Percentiles rank a stretch among this genome's conserved stretches.
Evolutionary conservation across 35 echinoderm and acorn worm genomes (phyloP).

Genomic region (Strongylocentrotus purpuratus): DNA sequence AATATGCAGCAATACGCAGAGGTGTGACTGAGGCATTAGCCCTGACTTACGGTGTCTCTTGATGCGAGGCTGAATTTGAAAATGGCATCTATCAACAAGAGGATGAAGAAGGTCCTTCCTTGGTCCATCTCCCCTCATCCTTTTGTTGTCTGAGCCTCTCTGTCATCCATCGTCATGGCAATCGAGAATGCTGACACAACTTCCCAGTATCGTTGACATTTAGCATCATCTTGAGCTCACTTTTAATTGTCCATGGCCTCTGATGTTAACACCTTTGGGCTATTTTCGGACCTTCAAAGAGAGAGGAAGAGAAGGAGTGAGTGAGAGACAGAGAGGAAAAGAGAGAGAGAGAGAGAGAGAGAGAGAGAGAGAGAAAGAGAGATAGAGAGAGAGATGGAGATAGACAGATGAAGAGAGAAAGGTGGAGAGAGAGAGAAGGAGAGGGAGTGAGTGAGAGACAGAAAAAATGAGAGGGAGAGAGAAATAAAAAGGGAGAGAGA

Average conservation of each 20-base stretch:
- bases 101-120: not conserved
- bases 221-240: not conserved
- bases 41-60: not conserved
- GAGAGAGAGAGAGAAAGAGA: too few relatives aligned
- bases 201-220: conserved; percentile 1
- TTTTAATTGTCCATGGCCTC: not conserved
- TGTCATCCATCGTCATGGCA: not conserved
- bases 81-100: not conserved
- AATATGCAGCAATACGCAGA: too few relatives aligned
- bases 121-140: not conserved
- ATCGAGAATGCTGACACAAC: not conserved
- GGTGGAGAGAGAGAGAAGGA: not conserved
- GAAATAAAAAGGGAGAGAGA: not conserved
- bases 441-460: not conserved
- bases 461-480: not conserved
- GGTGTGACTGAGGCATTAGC: too few relatives aligned
- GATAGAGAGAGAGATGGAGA: too few relatives aligned
- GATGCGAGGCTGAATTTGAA: not conserved
- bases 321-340: not conserved
- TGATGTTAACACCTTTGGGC: not conserved
- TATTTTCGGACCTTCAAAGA: not conserved
- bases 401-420: too few relatives aligned
- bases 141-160: not conserved
- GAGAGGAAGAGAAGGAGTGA: not conserved
- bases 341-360: not conserved